Evolutionary conservation across 2,888 invertebrate species (phyloP), one percentile per base, ranked within the genome.

Genomic region (Beris chalybata): DNA sequence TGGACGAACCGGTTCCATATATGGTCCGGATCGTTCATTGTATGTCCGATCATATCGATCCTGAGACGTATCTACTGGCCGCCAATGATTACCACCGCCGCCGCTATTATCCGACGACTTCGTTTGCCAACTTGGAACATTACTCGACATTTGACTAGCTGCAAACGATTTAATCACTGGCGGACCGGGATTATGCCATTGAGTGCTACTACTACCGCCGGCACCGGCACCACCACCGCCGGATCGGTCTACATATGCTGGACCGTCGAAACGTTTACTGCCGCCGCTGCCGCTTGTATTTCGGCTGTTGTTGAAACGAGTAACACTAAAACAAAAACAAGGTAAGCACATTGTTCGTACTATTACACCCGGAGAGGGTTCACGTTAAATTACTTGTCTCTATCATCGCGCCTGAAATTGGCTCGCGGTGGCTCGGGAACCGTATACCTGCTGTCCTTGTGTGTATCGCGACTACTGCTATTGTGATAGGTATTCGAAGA

Each of bases 41-140:
- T 80, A 81, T 9, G 78, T 78, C 53, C 81, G 77, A 71, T 81
- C 81, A 65, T 80, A 81, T 32, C 81, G 79, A 70, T 79, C 78
- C 67, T 79, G 78, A 3, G 74, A 69, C 4, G 78, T 72, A 29
- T 76, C 74, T 67, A 79, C 72, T 11, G 75, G 73, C 12, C 80
- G 76, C 79, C 80, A 80, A 57, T 74, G 74, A 38, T 74, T 73
- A 44, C 78, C 79, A 38, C 74, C 74, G 43, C 78, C 79, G 12
- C 74, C 75, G 38, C 74, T 74, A 47, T 78, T 79, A n/a, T 76
- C 76, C 4, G 67, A 56, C 0, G 78, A 73, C 69, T 80, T 80
- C 9, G 67, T 15, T 43, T 74, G 77, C 78, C 79, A 79, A 52
- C 73, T 74, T 65, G 65, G 76, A 72, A 63, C 74, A 43, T 74